Evolutionary conservation across 2,888 invertebrate genomes (phyloP), one percentile per base, ranked within the genome.

Genomic region (Trachelus stipa): DNA sequence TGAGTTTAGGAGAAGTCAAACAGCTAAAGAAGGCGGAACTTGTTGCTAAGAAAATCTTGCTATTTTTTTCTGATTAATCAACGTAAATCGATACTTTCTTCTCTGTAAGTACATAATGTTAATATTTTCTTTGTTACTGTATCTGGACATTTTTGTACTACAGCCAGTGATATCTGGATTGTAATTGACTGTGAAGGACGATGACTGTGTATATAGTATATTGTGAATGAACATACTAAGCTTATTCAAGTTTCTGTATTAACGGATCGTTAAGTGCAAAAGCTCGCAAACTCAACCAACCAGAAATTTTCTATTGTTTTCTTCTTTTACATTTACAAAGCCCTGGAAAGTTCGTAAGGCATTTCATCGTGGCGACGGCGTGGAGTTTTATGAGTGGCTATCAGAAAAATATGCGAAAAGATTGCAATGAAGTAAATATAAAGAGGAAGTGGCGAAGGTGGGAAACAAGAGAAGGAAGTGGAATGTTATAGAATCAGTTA

Each of bases 1-100:
- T 89, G 89, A 89, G 88, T 88, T 88, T 83, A 83, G 85, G 84
- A 87, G 85, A 86, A 83, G 81, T 80, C 81, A 82, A 82, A 80
- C 76, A 9, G 34, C 82, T 82, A 85, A 84, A 83, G 78, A 79
- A 83, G 83, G 82, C 80, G 83, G 88, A 86, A 89, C 89, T 89
- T 89, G 89, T 89, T 89, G 89, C 88, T 87, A 88, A 85, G 35
- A 56, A 68, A 12, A 74, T 69, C 12, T 73, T 33, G n/a, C 40
- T 74, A 56, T 33, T 77, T 33, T 12, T 40, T 12, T 73, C 30
- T 11, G 1, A 34, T 33, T 74, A 15, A 71, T 33, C n/a, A 74
- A 73, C 30, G 35, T 30, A 74, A 35, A 9, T 23, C 23, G 23
- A 9, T 40, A 56, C 56, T 23, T 23, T 1, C 23, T 56, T 56